Base-by-base conservation (phyloP, 2,797 vertebrate species). In the Melanotaenia maccullochi region DNA sequence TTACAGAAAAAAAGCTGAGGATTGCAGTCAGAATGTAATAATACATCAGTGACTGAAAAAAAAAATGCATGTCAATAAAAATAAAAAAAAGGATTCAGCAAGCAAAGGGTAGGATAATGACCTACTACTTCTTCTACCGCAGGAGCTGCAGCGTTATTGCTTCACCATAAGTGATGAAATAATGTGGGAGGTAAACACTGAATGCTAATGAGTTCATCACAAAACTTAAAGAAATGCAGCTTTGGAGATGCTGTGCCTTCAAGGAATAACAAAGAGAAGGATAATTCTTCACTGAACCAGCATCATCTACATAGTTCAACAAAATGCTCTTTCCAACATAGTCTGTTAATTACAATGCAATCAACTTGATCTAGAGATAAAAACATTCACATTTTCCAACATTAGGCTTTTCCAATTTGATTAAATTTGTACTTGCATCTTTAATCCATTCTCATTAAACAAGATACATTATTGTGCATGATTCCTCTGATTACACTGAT, bases 211-310 rank as follows among this genome's bases (percentile, higher is more conserved):
- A 40, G 38, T 40, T 40, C 38, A 40, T 8, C 38, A 40, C 12
- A 14, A 12, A 40, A 40, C 38, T 40, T 13, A 14, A 40, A 40
- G 38, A 40, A 58, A 33, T 70, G 38, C 30, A 56, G 24, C 76
- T 84, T 57, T 60, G 70, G 60, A 78, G 61, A 71, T 58, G 25
- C 35, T 52, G 71, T 42, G 18, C 30, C 33, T 47, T 72, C 62
- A 60, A 68, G 40, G 47, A 22, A 75, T 49, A 60, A 51, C 40
- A 62, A n/a, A 51, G 2, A 11, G 24, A 30, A 51, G 47, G 9
- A 68, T 44, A 49, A 59, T 65, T 65, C n/a, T 63, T 59, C n/a
- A 36, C 44, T 61, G 5, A 71, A 24, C 36, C 7, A 56, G n/a
- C 42, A 66, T 69, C 18, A 69, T 66, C 42, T 32, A 54, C 57